Evolutionary conservation across 2,113 vertebrate genomes (phyloP), one percentile per base, ranked within the genome.

Genomic region (Vidua macroura): DNA sequence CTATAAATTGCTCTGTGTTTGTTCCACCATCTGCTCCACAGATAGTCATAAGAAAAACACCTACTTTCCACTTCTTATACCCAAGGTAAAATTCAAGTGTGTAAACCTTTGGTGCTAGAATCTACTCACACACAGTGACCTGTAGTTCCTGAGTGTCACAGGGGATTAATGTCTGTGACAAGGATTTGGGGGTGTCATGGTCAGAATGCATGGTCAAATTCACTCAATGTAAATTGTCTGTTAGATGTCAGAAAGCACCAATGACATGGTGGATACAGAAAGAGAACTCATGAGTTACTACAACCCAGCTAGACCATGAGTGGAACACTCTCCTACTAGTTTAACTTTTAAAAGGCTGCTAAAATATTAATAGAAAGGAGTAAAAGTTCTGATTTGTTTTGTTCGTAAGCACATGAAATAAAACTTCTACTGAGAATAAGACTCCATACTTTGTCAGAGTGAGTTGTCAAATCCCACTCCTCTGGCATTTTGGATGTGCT

Each of bases 21-120:
- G 91, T 74, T 86, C 60, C 43, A 67, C 91, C 88, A 92, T 92
- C 85, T 93, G 91, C 18, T 92, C 58, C 73, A 68, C 91, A 88
- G 49, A 92, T 52, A 73, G 80, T 16, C 60, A 20, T 10, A 21
- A 86, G 44, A 67, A 66, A 84, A 81, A 88, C 22, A 39, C 13
- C 63, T 41, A 56, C 72, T 83, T 86, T 24, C 51, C 43, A 30
- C 48, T 88, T 86, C 31, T 67, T 55, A 48, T 23, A 69, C 49
- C 51, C 37, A 25, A 86, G 88, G 82, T 56, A 76, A 64, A 85
- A 80, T 33, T 53, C 51, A 74, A 74, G 51, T 23, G 41, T 46
- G 20, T 24, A 80, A 93, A 73, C 25, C 14, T n/a, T 88, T 41
- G 62, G 46, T 53, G 83, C 23, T 55, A 64, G 52, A 78, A 67